These are phyloP conservation scores for Pachyuromys duprasi DNA, from an alignment of 2,797 vertebrate genomes.

Conservation along the genomic window DNA sequence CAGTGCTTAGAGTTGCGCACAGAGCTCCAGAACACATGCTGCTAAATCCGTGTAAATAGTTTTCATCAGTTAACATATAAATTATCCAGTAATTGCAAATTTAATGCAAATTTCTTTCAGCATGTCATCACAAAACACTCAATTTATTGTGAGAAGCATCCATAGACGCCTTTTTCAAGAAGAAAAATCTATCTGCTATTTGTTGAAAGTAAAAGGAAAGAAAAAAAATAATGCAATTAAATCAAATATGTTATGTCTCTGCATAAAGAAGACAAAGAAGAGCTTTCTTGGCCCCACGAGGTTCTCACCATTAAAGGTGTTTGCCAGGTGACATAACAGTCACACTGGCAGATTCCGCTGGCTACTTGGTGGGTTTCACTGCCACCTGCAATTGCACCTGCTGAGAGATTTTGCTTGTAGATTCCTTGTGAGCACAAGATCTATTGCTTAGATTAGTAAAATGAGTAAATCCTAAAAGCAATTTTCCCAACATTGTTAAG, in stretches of 20 bases:
- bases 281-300: not conserved
- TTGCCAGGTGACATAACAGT: conserved; percentile 68
- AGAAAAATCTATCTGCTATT: not conserved
- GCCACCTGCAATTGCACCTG: conserved; percentile 76
- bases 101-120: not conserved
- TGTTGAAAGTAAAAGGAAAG: not conserved
- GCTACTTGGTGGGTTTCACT: conserved; percentile 67
- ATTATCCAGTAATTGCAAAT: conserved; percentile 32
- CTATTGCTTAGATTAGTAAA: conserved; percentile 79
- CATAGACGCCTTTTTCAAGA: not conserved
- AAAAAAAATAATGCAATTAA: not conserved
- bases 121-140: conserved; percentile 13
- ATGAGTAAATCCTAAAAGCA: conserved; percentile 71
- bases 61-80: conserved; percentile 51
- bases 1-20: not conserved
- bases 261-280: conserved; percentile 6
- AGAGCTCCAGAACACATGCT: not conserved
- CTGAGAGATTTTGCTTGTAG: conserved; percentile 70
- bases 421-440: conserved; percentile 76
- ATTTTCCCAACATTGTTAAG: conserved; percentile 60
- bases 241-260: conserved; percentile 38
- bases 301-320: conserved; percentile 52
- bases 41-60: conserved; percentile 11
- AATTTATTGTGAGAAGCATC: conserved; percentile 31
- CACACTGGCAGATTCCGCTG: conserved; percentile 47